Percentiles rank a stretch among this genome's conserved stretches.
Evolutionary conservation across 2,113 vertebrate genomes (phyloP).

Genomic region (Rhinogobius similis): DNA sequence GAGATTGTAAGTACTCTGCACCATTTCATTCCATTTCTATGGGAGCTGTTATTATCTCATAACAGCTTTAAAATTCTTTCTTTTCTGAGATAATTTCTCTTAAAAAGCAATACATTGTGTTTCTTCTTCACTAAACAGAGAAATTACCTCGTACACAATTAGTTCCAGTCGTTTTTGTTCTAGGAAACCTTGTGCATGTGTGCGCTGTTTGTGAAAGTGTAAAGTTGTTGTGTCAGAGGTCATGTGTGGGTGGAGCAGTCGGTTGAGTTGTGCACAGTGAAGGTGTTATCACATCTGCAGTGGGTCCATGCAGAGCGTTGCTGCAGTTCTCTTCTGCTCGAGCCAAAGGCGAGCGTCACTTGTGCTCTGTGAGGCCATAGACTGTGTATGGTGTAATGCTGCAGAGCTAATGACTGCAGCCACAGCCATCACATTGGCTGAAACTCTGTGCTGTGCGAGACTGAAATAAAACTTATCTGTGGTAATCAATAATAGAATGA

Average conservation of each 20-base stretch:
- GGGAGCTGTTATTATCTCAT: too few species aligned
- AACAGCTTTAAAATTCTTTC: background rate
- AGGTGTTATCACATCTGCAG: slow-evolving; percentile 42
- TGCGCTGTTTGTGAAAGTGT: slow-evolving; percentile 12
- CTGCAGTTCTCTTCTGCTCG: slow-evolving; percentile 49
- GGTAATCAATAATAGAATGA: slow-evolving; percentile 12
- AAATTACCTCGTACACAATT: slow-evolving; percentile 33
- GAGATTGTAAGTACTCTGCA: slow-evolving; percentile 62
- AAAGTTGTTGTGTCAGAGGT: slow-evolving; percentile 23
- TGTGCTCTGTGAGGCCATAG: slow-evolving; percentile 21
- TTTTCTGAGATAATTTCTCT: background rate
- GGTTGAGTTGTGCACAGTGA: slow-evolving; percentile 38
- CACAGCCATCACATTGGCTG: slow-evolving; percentile 41
- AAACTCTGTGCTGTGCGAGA: slow-evolving; percentile 12
- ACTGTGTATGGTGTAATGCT: slow-evolving; percentile 24
- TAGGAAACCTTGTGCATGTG: slow-evolving; percentile 7
- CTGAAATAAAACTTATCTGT: slow-evolving; percentile 2
- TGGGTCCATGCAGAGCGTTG: slow-evolving; percentile 58
- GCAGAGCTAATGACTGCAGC: slow-evolving; percentile 60
- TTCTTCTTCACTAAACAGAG: slow-evolving; percentile 34
- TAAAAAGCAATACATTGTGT: background rate
- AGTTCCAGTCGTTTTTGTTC: slow-evolving; percentile 22
- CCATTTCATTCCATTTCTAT: background rate
- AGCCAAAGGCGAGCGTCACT: slow-evolving; percentile 37
- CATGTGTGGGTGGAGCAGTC: slow-evolving; percentile 10